Base-by-base conservation (phyloP, 2,797 vertebrate genomes). In the Xenops minutus region DNA sequence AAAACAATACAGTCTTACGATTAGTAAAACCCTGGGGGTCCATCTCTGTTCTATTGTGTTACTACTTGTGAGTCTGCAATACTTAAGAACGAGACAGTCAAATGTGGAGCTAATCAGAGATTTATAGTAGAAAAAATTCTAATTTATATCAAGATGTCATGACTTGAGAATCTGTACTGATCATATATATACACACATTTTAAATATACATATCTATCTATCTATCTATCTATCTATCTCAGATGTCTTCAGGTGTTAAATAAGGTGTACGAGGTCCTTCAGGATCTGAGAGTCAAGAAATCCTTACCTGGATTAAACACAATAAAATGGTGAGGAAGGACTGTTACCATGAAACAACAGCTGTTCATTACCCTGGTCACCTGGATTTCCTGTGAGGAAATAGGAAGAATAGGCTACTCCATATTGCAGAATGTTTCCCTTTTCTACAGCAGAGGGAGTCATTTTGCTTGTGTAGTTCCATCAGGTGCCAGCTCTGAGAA, bases 341-440 rank as follows among this genome's bases (percentile, higher is more conserved):
- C 34, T 61, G 7, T 30, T 75, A 9, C 17, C 5, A 1, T 56
- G 27, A 41, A 71, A 27, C 9, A 52, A 9, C 34, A 46, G 26
- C 7, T 20, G 12, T 41, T 76, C 3, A 0, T 62, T 56, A 19
- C 32, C 3, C 9, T 36, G 8, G 37, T 88, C 29, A 21, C 20
- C 6, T 3, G 2, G 29, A 64, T 2, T 0, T 69, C 14, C 3
- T 36, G 5, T 18, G 29, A 62, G 37, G 34, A 86, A 10, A 9
- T 4, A 14, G 16, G 19, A 43, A 59, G 51, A 34, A 26, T 10
- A 41, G 24, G 6, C 54, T 48, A 7, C 26, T 17, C 26, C 7
- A 52, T 34, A 6, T 15, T 72, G 24, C 22, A 58, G 39, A 55
- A 30, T 49, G 39, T 85, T 89, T 68, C 34, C 4, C 2, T 43